Percentiles rank a stretch among this genome's conserved stretches.
Evolutionary conservation across 2,888 invertebrate genomes (phyloP).

Genomic region (Drosophila anomelani): DNA sequence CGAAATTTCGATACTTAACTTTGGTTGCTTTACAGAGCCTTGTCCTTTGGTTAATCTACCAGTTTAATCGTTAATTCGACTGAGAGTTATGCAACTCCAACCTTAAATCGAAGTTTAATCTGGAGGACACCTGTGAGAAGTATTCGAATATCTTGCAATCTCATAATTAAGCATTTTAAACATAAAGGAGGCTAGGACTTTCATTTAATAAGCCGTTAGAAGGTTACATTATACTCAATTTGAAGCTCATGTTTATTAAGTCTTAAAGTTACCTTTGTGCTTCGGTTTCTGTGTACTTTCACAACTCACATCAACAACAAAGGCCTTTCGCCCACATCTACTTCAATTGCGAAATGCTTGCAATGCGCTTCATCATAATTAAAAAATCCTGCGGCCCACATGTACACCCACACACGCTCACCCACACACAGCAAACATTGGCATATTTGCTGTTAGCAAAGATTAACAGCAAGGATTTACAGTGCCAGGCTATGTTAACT

Average conservation of each 20-base stretch:
- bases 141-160: background rate
- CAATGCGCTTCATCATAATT: conserved; percentile 64
- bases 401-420: conserved; percentile 20
- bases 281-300: conserved; percentile 13
- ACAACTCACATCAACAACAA: conserved; percentile 16
- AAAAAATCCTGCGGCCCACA: conserved; percentile 42
- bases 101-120: background rate
- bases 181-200: no score
- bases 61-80: background rate
- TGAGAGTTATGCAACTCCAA: background rate
- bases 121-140: background rate
- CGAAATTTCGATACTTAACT: no score
- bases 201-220: background rate
- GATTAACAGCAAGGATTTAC: conserved; percentile 17
- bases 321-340: conserved; percentile 34
- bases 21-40: background rate
- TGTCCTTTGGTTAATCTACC: background rate
- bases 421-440: conserved; percentile 10
- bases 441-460: conserved; percentile 37
- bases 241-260: background rate
- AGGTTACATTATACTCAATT: background rate
- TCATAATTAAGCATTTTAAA: background rate
- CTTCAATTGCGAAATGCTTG: conserved; percentile 49
- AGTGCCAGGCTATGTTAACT: conserved; percentile 36
- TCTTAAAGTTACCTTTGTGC: background rate